These are phyloP conservation scores for Ageneiosus marmoratus DNA, from an alignment of 2,113 vertebrate species.

Conservation along the genomic window DNA sequence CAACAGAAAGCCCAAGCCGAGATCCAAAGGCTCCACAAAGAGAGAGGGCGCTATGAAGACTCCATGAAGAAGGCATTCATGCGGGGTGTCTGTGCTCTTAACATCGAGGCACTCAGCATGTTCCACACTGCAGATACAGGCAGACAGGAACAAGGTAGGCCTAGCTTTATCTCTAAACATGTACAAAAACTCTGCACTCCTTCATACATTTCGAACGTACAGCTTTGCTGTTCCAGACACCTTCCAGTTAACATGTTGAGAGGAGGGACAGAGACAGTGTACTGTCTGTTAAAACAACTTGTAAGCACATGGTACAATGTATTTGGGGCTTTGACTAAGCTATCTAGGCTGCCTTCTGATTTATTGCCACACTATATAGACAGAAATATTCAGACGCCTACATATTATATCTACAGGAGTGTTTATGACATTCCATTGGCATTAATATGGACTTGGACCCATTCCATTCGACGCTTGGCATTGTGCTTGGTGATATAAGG, in stretches of 20 bases:
- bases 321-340: too few relatives aligned
- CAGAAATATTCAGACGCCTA: too few relatives aligned
- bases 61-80: slow-evolving; percentile 97
- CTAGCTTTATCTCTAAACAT: background rate
- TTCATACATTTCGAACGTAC: background rate
- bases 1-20: slow-evolving; percentile 82
- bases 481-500: too few relatives aligned
- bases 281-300: background rate
- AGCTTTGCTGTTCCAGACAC: background rate
- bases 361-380: too few relatives aligned
- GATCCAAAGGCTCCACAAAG: slow-evolving; percentile 79
- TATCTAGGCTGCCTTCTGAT: background rate
- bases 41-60: slow-evolving; percentile 86
- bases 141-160: slow-evolving; percentile 54
- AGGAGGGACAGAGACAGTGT: background rate
- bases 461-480: too few relatives aligned
- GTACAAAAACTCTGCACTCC: too few relatives aligned
- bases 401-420: too few relatives aligned
- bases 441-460: too few relatives aligned
- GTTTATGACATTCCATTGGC: too few relatives aligned
- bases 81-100: slow-evolving; percentile 94
- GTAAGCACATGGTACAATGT: background rate
- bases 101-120: slow-evolving; percentile 92
- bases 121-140: slow-evolving; percentile 78
- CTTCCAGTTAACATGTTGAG: background rate